A percentile compares a stretch with the other conserved stretches of the same genome.
These are phyloP conservation scores for Monochamus alternatus DNA, from an alignment of 2,888 invertebrate species.

Conservation along the genomic window DNA sequence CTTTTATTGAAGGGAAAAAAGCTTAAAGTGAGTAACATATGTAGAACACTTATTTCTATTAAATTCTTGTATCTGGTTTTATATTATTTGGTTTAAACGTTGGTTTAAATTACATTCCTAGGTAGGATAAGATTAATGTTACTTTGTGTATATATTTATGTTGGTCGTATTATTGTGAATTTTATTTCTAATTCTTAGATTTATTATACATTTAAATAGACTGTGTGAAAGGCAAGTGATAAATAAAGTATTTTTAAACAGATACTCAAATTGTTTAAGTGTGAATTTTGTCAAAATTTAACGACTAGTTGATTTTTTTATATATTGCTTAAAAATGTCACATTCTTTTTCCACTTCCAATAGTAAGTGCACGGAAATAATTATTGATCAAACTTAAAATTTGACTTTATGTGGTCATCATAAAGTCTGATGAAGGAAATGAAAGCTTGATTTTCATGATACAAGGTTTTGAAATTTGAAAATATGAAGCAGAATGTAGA, in stretches of 20 bases:
- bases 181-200: constrained; percentile 8
- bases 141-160: constrained; percentile 14
- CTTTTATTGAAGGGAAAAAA: neutral
- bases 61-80: constrained; percentile 8
- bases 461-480: too few species aligned
- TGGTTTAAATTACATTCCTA: constrained; percentile 33
- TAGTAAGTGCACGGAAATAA: too few species aligned
- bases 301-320: too few species aligned
- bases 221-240: constrained; percentile 31
- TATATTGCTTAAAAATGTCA: too few species aligned
- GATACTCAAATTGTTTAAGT: neutral
- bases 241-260: constrained; percentile 31
- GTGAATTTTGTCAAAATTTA: too few species aligned
- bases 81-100: constrained; percentile 13
- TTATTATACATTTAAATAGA: constrained; percentile 22
- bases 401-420: too few species aligned
- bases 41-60: neutral
- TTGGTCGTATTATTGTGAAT: constrained; percentile 2
- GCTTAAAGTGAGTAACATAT: constrained; percentile 3
- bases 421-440: too few species aligned
- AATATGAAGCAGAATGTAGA: too few species aligned
- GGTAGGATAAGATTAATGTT: constrained; percentile 17
- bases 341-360: too few species aligned
- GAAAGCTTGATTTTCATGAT: too few species aligned
- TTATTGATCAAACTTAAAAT: too few species aligned